phyloP scores from a whole-genome alignment of 2,113 vertebrate genomes.

The Monarcha castaneiventris region DNA sequence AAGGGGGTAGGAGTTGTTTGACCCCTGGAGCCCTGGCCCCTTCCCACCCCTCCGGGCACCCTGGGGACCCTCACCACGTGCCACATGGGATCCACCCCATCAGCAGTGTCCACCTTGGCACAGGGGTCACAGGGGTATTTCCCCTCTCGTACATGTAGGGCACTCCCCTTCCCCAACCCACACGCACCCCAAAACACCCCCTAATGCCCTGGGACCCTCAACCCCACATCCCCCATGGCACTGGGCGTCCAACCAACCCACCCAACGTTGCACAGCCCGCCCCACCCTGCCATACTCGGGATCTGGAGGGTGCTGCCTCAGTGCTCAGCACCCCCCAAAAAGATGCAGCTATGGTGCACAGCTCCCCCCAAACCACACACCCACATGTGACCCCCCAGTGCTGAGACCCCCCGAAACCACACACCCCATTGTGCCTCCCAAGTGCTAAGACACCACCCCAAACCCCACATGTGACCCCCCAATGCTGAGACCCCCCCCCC shows the following conservation, averaged over 20 bases:
- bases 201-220: background rate
- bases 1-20: background rate
- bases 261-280: background rate
- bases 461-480: too few species aligned
- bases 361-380: background rate
- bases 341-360: background rate
- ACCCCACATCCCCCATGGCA: background rate
- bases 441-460: too few species aligned
- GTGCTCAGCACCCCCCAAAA: background rate
- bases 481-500: too few species aligned
- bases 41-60: background rate
- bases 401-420: background rate
- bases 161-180: background rate
- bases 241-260: background rate
- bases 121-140: background rate
- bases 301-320: background rate
- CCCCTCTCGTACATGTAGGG: too few species aligned
- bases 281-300: fast-evolving
- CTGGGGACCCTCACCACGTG: background rate
- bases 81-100: too few species aligned
- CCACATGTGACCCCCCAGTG: background rate
- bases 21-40: too few species aligned
- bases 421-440: too few species aligned
- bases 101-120: background rate
- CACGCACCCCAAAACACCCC: background rate